Conservation (phyloP, 2,888 invertebrate species). For the Schizotus pectinicornis region DNA sequence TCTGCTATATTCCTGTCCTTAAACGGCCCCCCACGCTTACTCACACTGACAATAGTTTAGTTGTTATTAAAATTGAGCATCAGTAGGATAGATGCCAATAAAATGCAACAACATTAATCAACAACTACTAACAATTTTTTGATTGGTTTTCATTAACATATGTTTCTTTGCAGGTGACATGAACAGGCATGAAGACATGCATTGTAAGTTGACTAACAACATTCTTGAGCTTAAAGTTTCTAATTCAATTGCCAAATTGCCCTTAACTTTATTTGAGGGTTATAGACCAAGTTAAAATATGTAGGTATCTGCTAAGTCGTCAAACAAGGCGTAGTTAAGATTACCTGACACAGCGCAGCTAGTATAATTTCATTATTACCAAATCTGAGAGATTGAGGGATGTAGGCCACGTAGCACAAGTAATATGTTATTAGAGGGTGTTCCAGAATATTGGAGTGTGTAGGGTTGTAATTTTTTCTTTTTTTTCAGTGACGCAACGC, state of each 20-base stretch:
- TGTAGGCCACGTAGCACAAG: no score
- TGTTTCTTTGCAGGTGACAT: conserved; percentile 71
- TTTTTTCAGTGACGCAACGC: conserved; percentile 74
- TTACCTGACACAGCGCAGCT: no score
- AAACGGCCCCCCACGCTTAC: conserved; percentile 18
- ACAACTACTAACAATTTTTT: background rate
- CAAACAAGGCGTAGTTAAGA: no score
- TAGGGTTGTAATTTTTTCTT: conserved; percentile 37
- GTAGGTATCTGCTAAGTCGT: no score
- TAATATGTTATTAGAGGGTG: no score
- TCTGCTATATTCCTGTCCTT: conserved; percentile 40
- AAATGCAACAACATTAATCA: no score
- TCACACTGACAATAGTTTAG: background rate
- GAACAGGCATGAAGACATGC: conserved; percentile 75
- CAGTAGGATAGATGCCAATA: background rate
- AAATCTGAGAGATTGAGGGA: no score
- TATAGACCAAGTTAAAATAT: no score
- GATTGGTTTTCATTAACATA: conserved; percentile 31
- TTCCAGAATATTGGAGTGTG: background rate
- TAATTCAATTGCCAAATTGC: background rate
- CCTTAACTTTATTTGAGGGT: background rate
- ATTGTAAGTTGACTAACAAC: conserved; percentile 67
- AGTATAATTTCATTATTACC: no score
- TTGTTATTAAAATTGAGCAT: conserved; percentile 1
- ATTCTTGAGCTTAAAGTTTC: background rate